Evolutionary conservation across 2,888 invertebrate genomes (phyloP).

Genomic region (Tineola bisselliella): DNA sequence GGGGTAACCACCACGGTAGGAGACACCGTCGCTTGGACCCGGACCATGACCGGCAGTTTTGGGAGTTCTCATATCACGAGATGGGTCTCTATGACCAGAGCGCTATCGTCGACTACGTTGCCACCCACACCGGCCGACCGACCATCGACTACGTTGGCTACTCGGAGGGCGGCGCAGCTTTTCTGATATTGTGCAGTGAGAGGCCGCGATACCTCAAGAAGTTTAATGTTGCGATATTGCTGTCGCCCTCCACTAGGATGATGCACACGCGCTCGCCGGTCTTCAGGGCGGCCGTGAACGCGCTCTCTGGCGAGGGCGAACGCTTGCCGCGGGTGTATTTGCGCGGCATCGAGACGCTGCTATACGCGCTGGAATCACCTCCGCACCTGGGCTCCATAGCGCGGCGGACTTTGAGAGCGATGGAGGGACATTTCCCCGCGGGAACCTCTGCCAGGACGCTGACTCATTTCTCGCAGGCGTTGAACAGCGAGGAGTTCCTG

Average conservation of each 20-base stretch:
- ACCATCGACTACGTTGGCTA: conserved; percentile 11
- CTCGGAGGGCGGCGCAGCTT: conserved; percentile 9
- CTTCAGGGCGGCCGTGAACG: background rate
- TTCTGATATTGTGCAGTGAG: conserved; percentile 4
- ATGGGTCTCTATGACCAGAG: conserved; percentile 12
- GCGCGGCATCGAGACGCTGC: background rate
- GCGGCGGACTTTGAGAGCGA: background rate
- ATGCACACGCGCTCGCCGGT: background rate
- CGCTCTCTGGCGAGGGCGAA: background rate
- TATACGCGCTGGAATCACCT: background rate
- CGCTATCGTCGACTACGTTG: conserved; percentile 7
- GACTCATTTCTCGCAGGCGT: conserved; percentile 5
- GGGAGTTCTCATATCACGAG: conserved; percentile 12
- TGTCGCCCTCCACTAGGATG: background rate
- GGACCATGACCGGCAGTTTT: conserved; percentile 9
- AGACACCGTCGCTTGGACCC: background rate
- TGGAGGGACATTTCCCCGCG: background rate
- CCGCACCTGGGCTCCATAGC: background rate
- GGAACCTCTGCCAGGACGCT: background rate
- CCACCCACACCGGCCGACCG: background rate
- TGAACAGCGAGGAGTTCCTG: background rate
- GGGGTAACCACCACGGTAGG: conserved; percentile 1
- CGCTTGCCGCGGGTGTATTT: background rate
- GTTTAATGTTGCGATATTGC: background rate
- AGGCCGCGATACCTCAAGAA: background rate